Percentiles rank a stretch among this genome's conserved stretches.
Conservation (phyloP, 2,797 vertebrate genomes). For the Sebastes umbrosus region DNA sequence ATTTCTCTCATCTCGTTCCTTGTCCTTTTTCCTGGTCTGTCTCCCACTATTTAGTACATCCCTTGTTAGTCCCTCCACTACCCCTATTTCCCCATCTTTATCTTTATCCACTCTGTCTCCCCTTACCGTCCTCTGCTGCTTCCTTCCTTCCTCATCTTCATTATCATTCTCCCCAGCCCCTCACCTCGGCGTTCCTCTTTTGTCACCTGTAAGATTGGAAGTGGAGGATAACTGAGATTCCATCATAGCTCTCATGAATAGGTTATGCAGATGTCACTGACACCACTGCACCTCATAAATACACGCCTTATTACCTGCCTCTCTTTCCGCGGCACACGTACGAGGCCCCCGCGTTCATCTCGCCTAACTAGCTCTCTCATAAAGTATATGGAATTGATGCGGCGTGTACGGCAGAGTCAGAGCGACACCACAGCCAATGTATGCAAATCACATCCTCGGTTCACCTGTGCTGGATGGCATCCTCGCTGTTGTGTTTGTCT, state of each 20-base stretch:
- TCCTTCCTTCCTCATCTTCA: conserved; percentile 47
- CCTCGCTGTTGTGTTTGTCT: conserved; percentile 29
- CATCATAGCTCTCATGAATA: conserved; percentile 74
- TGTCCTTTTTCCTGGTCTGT: conserved; percentile 33
- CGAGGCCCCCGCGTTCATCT: conserved; percentile 20
- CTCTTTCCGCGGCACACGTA: background rate
- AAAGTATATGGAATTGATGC: conserved; percentile 31
- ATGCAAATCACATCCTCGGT: conserved; percentile 37
- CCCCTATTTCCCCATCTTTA: conserved; percentile 7
- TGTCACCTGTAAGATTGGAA: conserved; percentile 67
- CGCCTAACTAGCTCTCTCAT: conserved; percentile 42
- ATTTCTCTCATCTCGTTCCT: conserved; percentile 36
- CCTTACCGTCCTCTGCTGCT: conserved; percentile 26
- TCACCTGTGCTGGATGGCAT: conserved; percentile 37
- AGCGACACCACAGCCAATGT: conserved; percentile 20
- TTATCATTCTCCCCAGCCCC: conserved; percentile 44
- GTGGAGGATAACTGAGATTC: conserved; percentile 65
- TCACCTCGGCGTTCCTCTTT: conserved; percentile 41
- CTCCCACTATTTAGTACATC: conserved; percentile 17
- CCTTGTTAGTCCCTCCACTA: conserved; percentile 20
- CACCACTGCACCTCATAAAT: conserved; percentile 69
- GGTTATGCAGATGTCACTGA: conserved; percentile 73
- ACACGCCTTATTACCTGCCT: conserved; percentile 60
- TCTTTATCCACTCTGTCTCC: conserved; percentile 24
- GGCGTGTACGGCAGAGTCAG: background rate